A percentile compares a stretch with the other conserved stretches of the same genome.
Conservation (phyloP, 2,888 invertebrate genomes). For the Drosophila koepferae region DNA sequence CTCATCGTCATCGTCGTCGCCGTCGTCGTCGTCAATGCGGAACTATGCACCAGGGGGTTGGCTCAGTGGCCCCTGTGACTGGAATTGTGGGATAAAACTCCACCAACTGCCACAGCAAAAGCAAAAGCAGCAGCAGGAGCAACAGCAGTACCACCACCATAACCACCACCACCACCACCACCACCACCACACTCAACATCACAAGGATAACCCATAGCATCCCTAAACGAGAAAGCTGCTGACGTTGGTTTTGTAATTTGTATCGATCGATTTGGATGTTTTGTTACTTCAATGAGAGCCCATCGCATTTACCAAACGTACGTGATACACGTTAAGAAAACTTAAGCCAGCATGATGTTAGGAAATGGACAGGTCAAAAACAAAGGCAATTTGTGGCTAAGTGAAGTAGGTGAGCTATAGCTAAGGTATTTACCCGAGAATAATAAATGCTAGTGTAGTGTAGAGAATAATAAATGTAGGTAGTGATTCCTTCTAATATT, state of each 20-base stretch:
- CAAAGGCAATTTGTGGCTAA: not conserved
- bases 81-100: slow-evolving; percentile 54
- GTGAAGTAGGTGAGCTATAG: not conserved
- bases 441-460: too few relatives aligned
- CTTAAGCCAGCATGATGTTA: not conserved
- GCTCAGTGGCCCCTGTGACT: slow-evolving; percentile 35
- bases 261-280: slow-evolving; percentile 77
- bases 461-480: too few relatives aligned
- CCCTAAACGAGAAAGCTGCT: slow-evolving; percentile 54
- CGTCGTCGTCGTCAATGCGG: slow-evolving; percentile 46
- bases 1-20: slow-evolving; percentile 7
- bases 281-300: slow-evolving; percentile 53
- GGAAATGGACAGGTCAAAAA: not conserved
- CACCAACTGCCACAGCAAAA: slow-evolving; percentile 28
- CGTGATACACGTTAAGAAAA: slow-evolving; percentile 52
- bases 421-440: not conserved
- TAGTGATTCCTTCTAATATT: not conserved
- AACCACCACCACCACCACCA: slow-evolving; percentile 20
- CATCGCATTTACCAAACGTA: slow-evolving; percentile 43
- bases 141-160: slow-evolving; percentile 19
- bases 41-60: slow-evolving; percentile 64
- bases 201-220: slow-evolving; percentile 39
- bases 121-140: slow-evolving; percentile 19
- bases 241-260: slow-evolving; percentile 74
- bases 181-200: slow-evolving; percentile 18